These are phyloP conservation scores for Phataginus tricuspis DNA, from an alignment of 2,797 vertebrate genomes.

Conservation along the genomic window DNA sequence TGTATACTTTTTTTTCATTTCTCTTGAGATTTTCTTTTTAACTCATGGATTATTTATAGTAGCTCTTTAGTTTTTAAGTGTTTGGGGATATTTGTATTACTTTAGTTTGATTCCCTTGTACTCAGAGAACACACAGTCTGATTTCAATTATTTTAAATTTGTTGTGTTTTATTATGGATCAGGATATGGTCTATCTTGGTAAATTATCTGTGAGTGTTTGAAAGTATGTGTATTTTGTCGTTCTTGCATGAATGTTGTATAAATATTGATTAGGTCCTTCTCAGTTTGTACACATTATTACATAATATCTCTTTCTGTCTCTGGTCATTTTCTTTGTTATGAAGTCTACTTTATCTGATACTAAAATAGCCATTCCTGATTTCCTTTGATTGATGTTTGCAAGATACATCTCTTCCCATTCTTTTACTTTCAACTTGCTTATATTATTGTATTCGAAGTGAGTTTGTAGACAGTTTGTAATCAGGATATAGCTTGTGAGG, in stretches of 20 bases:
- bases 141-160: background rate
- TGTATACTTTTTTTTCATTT: background rate
- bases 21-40: background rate
- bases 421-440: background rate
- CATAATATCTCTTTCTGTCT: background rate
- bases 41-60: background rate
- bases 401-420: background rate
- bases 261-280: background rate
- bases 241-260: background rate
- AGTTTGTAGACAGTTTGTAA: background rate
- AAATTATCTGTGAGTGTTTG: background rate
- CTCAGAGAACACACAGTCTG: background rate
- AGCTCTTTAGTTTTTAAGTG: background rate
- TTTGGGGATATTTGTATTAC: background rate
- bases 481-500: background rate
- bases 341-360: background rate
- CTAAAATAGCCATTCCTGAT: background rate
- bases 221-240: background rate
- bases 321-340: background rate
- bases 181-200: background rate
- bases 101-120: background rate
- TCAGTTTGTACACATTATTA: background rate
- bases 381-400: background rate
- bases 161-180: background rate
- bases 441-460: background rate